Evolutionary conservation across 2,888 invertebrate species (phyloP).

Genomic region (Meghimatium bilineatum): DNA sequence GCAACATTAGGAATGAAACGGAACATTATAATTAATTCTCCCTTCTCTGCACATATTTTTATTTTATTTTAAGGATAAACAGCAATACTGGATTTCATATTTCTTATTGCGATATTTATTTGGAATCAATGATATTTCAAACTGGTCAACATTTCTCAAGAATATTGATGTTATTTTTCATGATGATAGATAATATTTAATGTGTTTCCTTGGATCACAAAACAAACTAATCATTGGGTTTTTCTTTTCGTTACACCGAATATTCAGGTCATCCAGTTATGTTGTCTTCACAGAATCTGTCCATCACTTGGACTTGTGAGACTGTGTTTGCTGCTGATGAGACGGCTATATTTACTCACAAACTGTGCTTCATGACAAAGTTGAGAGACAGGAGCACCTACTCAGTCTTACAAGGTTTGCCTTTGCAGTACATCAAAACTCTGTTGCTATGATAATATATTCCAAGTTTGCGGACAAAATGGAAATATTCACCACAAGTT

Average conservation of each 20-base stretch:
- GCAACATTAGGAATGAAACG: no score
- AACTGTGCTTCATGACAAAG: conserved; percentile 25
- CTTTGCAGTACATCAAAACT: background rate
- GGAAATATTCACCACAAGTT: background rate
- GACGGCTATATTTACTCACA: conserved; percentile 29
- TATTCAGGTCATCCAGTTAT: background rate
- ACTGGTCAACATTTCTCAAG: no score
- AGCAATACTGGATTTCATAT: no score
- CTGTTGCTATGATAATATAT: background rate
- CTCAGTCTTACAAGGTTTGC: conserved; percentile 80
- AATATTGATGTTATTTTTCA: no score
- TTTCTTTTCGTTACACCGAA: background rate
- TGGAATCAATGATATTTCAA: no score
- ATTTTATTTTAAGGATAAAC: no score
- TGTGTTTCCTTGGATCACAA: no score
- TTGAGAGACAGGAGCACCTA: conserved; percentile 77
- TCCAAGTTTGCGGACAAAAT: background rate
- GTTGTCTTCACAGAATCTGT: background rate
- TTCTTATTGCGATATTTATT: no score
- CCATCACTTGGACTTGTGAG: background rate
- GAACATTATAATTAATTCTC: no score
- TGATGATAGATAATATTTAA: no score
- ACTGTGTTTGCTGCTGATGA: background rate
- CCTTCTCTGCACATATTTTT: no score
- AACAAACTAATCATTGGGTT: no score